Conservation (phyloP, 2,797 vertebrate genomes). For the Enoplosus armatus region DNA sequence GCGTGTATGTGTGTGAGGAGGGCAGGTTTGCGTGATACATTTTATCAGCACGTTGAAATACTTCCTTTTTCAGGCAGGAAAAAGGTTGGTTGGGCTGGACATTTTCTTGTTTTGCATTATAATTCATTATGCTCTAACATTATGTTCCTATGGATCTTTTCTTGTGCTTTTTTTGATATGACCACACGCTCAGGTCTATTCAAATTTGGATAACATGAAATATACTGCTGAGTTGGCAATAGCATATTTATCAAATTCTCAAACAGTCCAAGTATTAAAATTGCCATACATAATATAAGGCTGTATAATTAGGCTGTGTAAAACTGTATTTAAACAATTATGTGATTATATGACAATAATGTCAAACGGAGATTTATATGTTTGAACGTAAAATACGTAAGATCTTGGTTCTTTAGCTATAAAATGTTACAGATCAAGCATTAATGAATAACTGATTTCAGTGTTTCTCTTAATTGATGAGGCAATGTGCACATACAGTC, state of each 20-base stretch:
- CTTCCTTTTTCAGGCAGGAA: neutral
- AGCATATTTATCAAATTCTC: slow-evolving; percentile 7
- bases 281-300: neutral
- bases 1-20: neutral
- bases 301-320: neutral
- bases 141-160: neutral
- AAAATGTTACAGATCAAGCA: neutral
- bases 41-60: neutral
- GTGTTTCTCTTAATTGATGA: slow-evolving; percentile 16
- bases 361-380: neutral
- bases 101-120: neutral
- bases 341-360: neutral
- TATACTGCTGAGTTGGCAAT: neutral
- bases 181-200: slow-evolving; percentile 9
- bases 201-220: neutral
- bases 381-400: neutral
- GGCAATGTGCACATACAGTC: slow-evolving; percentile 12
- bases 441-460: neutral
- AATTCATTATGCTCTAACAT: neutral
- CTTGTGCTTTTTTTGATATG: neutral
- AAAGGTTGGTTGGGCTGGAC: neutral
- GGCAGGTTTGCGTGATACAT: neutral
- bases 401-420: neutral
- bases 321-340: neutral
- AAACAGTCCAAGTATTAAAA: neutral